Evolutionary conservation across 2,797 vertebrate genomes (phyloP), one percentile per base, ranked within the genome.

Genomic region (Coreius guichenoti): DNA sequence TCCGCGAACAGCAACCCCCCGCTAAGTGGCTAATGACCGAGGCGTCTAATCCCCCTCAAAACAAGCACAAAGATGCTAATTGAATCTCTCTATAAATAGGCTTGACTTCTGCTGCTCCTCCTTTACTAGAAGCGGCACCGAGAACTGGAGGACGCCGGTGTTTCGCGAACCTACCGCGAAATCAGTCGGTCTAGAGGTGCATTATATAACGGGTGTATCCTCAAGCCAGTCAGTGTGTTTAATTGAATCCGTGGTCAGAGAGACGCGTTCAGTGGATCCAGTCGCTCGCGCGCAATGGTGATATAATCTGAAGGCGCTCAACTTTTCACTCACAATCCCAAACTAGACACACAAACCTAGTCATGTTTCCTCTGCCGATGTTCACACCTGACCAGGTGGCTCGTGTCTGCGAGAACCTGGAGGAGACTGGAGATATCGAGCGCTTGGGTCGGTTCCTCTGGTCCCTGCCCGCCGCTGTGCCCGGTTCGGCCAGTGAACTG

Each of bases 321-420:
- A 39, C 51, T 65, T 80, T 80, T 33, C 29, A 45, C 49, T 11
- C 68, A 26, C 63, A 63, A 31, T 7, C 5, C 13, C 69, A 33
- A n/a, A 47, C 70, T 58, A 23, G 4, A 54, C 45, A 6, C n/a
- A 81, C 26, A 68, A 92, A 29, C 63, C 49, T 21, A 58, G 63
- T 43, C 36, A 96, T 96, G 96, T 96, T 96, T 69, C 95, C 94
- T 0, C 82, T 96, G 72, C 95, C 95, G 3, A 94, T 96, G 93
- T 96, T 96, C 89, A 96, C 95, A 0, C 93, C 95, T 69, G 95
- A 96, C 72, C 96, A 96, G 91, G 96, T 96, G 23, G 96, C 96
- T 19, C 93, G 95, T 0, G 95, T 96, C 45, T 96, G 96, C 74
- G 96, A 96, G 90, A 96, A 95, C 89, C 31, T 96, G 90, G 96